Base-by-base conservation (phyloP, 1,140 invertebrate species). In the Drusus annulatus region DNA sequence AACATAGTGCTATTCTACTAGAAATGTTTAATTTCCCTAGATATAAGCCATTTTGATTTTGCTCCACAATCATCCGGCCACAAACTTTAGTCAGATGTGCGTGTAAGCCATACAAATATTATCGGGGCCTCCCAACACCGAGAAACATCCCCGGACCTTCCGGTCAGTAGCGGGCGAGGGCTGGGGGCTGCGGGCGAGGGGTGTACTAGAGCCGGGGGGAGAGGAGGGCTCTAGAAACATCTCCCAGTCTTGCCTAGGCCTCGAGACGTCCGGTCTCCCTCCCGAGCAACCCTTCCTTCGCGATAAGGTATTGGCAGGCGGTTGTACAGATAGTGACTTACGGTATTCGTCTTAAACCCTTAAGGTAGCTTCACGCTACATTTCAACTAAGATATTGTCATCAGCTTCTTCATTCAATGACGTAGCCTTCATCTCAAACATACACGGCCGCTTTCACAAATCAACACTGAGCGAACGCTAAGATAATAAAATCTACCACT, bases 281-380 rank as follows among this genome's bases (percentile, higher is more conserved):
- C 25, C 51, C 36, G 17, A 8, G 25, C 17, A 19, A 19, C 15
- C 51, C 51, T 28, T 15, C 74, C 56, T 23, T 28, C 71, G 79
- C 81, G 81, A 82, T 82, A 82, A 82, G 81, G 81, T 82, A 82
- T 82, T 82, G 81, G 81, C 81, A 82, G 81, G 68, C 78, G 68
- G 81, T 73, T 82, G 79, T 80, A 82, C 81, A 82, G 76, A 79
- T 73, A 77, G 68, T 82, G 78, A 82, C 81, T 82, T 82, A 80
- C 81, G 75, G 78, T 65, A 60, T 65, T 74, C 81, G 75, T 80
- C 81, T 82, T 82, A 82, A 74, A 80, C 81, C 81, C 81, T 82
- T 82, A 78, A 56, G 63, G 73, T 73, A 82, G n/a, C 78, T 45
- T 80, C 8, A 82, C 78, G 54, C 81, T 36, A 69, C n/a, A 17